Evolutionary conservation across 2,888 invertebrate genomes (phyloP).

Genomic region (Drosophila atripex): DNA sequence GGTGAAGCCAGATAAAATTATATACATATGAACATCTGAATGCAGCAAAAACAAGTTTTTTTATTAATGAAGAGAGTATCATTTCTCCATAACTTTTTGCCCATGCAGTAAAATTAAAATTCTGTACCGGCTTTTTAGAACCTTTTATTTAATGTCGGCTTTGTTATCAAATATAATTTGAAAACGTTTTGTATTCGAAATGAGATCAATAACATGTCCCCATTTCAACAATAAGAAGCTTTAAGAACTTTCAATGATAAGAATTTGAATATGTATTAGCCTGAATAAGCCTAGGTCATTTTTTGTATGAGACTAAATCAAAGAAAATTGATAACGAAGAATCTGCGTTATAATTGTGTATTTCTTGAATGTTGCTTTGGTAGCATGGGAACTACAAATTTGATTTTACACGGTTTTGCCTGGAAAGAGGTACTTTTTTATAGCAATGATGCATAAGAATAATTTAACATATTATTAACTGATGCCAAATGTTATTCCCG

Average conservation of each 20-base stretch:
- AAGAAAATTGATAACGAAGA: not conserved
- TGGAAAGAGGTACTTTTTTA: not conserved
- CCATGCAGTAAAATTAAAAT: not conserved
- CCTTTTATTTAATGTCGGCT: not conserved
- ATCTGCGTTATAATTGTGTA: not conserved
- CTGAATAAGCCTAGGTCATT: not conserved
- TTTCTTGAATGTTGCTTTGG: too few relatives aligned
- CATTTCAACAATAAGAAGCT: conserved; percentile 1
- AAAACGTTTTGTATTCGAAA: not conserved
- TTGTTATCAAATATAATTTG: not conserved
- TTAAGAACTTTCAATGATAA: conserved; percentile 5
- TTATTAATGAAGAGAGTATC: not conserved
- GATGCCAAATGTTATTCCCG: not conserved
- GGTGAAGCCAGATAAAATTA: not conserved
- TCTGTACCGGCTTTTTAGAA: not conserved
- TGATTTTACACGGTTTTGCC: not conserved
- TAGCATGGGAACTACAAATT: not conserved
- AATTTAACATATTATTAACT: not conserved
- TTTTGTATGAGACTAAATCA: not conserved
- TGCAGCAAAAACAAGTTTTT: not conserved
- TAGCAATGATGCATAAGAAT: not conserved
- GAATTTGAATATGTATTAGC: conserved; percentile 2
- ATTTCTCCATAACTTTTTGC: not conserved
- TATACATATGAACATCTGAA: not conserved
- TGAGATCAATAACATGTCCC: not conserved